phyloP scores from a whole-genome alignment of 2,113 vertebrate genomes.

The Festucalex cinctus region DNA sequence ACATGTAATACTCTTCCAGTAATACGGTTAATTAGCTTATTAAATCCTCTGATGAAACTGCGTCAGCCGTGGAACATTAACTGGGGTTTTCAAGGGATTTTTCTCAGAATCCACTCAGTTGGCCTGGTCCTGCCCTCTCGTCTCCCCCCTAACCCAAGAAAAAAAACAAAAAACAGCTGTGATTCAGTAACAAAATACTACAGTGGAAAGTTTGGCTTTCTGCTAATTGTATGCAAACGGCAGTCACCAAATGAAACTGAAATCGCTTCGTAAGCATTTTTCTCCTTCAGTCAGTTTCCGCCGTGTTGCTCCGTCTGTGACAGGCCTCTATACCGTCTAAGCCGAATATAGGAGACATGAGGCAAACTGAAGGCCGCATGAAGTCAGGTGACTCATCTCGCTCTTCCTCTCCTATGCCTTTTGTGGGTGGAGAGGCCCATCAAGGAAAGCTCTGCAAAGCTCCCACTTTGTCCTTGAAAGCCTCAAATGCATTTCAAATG shows the following conservation, averaged over 20 bases:
- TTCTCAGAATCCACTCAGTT: background rate
- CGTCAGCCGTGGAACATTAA: background rate
- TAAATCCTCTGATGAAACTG: constrained; percentile 2
- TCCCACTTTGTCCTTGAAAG: constrained; percentile 1
- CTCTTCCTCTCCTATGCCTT: no score
- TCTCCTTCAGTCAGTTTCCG: no score
- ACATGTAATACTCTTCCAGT: background rate
- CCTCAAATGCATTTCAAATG: constrained; percentile 2
- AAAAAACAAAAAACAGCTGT: no score
- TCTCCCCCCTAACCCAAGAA: no score
- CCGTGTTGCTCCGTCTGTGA: background rate
- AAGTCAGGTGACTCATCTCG: background rate
- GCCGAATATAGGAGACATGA: background rate
- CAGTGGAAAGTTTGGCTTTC: background rate
- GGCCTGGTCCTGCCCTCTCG: background rate
- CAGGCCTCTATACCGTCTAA: background rate
- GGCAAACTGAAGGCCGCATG: background rate
- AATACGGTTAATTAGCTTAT: constrained; percentile 7
- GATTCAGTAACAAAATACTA: background rate
- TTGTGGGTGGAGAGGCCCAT: background rate
- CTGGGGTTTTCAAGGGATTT: background rate
- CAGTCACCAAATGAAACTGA: background rate
- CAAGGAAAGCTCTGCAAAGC: background rate
- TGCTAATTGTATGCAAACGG: background rate
- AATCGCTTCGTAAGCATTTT: background rate